Conservation (phyloP, 2,113 vertebrate genomes). For the Ammospiza nelsoni region DNA sequence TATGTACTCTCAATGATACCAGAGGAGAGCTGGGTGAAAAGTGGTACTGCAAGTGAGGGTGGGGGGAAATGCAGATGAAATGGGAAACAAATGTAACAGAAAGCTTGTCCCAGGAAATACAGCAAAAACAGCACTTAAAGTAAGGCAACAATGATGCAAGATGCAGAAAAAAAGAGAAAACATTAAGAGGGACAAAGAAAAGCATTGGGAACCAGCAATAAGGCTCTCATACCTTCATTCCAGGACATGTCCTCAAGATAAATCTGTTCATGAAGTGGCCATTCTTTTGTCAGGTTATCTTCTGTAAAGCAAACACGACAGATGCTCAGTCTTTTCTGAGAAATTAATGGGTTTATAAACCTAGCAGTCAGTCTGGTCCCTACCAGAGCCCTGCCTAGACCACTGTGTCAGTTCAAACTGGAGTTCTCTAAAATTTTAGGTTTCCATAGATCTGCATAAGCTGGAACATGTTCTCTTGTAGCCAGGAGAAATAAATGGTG, state of each 20-base stretch:
- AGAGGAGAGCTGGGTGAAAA: neutral
- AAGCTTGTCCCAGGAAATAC: neutral
- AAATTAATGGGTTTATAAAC: neutral
- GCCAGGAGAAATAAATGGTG: neutral
- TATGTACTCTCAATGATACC: neutral
- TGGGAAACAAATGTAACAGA: neutral
- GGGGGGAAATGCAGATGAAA: neutral
- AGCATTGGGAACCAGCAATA: neutral
- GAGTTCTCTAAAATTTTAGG: neutral
- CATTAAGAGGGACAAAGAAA: neutral
- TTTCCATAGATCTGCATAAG: neutral
- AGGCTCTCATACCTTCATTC: slow-evolving; percentile 73
- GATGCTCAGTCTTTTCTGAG: neutral
- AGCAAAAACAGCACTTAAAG: neutral
- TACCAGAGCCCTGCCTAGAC: neutral
- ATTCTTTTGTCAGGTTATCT: slow-evolving; percentile 67
- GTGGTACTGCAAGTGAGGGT: neutral
- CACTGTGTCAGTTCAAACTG: neutral
- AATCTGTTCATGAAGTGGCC: slow-evolving; percentile 77
- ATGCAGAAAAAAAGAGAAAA: neutral
- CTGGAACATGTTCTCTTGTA: neutral
- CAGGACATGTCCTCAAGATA: slow-evolving; percentile 80
- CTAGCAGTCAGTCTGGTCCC: neutral
- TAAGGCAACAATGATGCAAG: neutral
- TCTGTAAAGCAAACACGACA: slow-evolving; percentile 70